A percentile compares a stretch with the other conserved stretches of the same genome.
phyloP scores from a whole-genome alignment of 2,888 invertebrate genomes.

The Synanthedon myopaeformis region DNA sequence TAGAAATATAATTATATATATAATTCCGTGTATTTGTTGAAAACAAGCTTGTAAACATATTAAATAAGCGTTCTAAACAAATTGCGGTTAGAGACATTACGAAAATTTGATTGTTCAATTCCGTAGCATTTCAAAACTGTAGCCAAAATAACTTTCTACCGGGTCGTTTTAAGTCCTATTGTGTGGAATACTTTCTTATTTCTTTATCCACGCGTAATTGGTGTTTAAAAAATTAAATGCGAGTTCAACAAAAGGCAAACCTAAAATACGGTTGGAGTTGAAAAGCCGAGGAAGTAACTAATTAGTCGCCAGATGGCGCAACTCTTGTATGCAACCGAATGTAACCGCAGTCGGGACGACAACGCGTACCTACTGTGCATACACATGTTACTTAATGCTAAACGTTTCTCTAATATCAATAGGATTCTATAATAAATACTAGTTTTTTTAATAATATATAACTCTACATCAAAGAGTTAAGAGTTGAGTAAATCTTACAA shows the following conservation, averaged over 20 bases:
- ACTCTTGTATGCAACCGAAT: background rate
- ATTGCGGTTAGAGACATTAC: constrained; percentile 44
- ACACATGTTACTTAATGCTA: background rate
- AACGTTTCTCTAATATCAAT: background rate
- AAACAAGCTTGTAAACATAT: background rate
- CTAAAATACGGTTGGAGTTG: constrained; percentile 27
- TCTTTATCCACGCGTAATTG: constrained; percentile 41
- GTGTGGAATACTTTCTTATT: constrained; percentile 59
- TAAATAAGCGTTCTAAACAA: constrained; percentile 16
- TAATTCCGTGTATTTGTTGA: too few species aligned
- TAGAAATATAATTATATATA: too few species aligned
- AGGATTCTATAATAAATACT: too few species aligned
- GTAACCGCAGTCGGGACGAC: background rate
- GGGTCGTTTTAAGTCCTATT: constrained; percentile 23
- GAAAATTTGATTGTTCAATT: constrained; percentile 29
- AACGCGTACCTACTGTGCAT: background rate
- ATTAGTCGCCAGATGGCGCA: constrained; percentile 48
- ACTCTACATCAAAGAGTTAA: too few species aligned
- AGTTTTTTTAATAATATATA: too few species aligned
- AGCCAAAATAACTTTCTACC: constrained; percentile 37
- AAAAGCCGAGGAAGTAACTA: constrained; percentile 62
- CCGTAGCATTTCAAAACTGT: background rate
- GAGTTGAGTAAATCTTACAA: too few species aligned
- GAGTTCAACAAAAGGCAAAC: constrained; percentile 38
- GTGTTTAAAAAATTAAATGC: constrained; percentile 46